Percentiles rank a stretch among this genome's conserved stretches.
These are phyloP conservation scores for Coremacera marginata DNA, from an alignment of 2,888 invertebrate genomes.

Conservation along the genomic window DNA sequence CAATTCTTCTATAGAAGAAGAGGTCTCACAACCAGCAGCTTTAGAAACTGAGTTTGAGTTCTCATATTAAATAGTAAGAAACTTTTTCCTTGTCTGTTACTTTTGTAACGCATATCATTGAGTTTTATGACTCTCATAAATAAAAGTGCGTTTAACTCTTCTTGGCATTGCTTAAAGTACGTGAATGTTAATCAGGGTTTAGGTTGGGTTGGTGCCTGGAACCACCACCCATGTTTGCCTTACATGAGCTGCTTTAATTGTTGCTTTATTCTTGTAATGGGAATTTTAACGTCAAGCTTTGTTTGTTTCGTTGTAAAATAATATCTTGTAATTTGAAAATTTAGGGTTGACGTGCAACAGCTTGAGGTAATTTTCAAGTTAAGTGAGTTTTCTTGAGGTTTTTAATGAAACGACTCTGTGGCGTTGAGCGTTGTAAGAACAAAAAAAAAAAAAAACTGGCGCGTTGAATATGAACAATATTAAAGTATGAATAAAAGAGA, in stretches of 20 bases:
- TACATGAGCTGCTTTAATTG: slow-evolving; percentile 61
- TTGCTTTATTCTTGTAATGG: slow-evolving; percentile 62
- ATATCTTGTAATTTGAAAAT: slow-evolving; percentile 39
- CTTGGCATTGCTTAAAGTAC: slow-evolving; percentile 11
- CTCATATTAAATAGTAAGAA: not conserved
- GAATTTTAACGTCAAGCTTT: slow-evolving; percentile 55
- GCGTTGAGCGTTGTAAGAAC: slow-evolving; percentile 49
- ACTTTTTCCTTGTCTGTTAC: slow-evolving; percentile 22
- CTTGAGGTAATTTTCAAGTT: slow-evolving; percentile 65
- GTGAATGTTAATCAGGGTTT: no score
- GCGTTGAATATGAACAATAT: no score
- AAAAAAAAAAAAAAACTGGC: slow-evolving; percentile 48
- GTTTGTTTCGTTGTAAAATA: slow-evolving; percentile 40
- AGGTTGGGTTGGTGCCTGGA: no score
- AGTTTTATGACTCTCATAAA: slow-evolving; percentile 67
- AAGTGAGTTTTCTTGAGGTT: slow-evolving; percentile 36
- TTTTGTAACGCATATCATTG: slow-evolving; percentile 57
- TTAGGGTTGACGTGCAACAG: slow-evolving; percentile 61
- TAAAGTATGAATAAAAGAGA: no score
- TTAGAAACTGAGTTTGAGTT: no score
- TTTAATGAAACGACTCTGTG: slow-evolving; percentile 10
- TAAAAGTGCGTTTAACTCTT: slow-evolving; percentile 66
- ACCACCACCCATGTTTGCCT: no score
- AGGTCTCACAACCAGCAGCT: not conserved
- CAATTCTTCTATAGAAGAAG: slow-evolving; percentile 4